phyloP scores from a whole-genome alignment of 2,113 vertebrate genomes.

The Pteronura brasiliensis region DNA sequence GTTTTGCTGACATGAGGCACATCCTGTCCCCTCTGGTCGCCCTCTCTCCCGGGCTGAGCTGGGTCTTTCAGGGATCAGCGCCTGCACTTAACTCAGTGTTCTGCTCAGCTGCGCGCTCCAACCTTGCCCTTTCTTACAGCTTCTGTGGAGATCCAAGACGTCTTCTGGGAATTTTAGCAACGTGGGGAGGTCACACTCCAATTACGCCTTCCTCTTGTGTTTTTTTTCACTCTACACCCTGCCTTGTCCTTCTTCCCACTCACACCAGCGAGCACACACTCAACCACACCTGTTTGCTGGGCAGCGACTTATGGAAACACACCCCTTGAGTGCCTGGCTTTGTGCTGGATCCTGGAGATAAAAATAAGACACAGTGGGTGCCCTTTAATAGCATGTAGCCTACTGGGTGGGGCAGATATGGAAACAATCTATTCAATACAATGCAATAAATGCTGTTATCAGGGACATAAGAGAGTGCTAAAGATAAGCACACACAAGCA shows the following conservation, averaged over 20 bases:
- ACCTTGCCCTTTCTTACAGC: conserved; percentile 28
- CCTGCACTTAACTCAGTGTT: conserved; percentile 54
- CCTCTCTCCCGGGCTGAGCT: background rate
- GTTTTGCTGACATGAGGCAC: fast-evolving
- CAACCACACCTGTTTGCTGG: background rate
- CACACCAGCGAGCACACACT: background rate
- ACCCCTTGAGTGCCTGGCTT: background rate
- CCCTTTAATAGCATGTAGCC: background rate
- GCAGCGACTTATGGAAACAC: background rate
- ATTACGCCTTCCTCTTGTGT: background rate
- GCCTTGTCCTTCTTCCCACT: background rate
- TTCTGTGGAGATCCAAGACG: background rate
- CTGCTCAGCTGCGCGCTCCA: conserved; percentile 36
- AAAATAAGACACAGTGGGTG: background rate
- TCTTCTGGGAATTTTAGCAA: conserved; percentile 29
- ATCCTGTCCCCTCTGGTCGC: background rate
- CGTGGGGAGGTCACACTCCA: background rate
- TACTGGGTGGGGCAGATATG: background rate
- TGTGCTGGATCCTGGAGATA: background rate
- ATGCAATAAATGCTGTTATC: background rate
- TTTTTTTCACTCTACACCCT: background rate
- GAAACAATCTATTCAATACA: background rate
- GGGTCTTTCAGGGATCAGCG: conserved; percentile 49
- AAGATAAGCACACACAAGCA: background rate
- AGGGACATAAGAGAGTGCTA: background rate